These are phyloP conservation scores for Engraulis encrasicolus DNA, from an alignment of 2,113 vertebrate genomes.

Conservation along the genomic window DNA sequence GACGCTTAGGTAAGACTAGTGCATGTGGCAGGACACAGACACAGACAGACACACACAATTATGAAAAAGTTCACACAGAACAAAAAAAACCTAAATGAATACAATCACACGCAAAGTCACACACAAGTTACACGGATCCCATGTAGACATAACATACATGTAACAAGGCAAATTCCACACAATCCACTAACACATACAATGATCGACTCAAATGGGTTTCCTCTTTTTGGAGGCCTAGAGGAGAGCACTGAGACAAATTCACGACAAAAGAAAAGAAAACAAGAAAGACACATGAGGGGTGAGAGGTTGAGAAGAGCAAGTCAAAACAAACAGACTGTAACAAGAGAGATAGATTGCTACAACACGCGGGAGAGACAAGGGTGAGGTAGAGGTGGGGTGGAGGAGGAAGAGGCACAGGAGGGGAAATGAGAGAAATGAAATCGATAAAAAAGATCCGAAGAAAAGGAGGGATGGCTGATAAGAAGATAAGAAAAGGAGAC, in stretches of 20 bases:
- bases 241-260: background rate
- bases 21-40: background rate
- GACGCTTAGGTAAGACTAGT: background rate
- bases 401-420: background rate
- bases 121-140: background rate
- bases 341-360: background rate
- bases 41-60: slow-evolving; percentile 1
- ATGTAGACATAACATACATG: no score
- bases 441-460: no score
- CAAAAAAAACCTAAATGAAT: no score
- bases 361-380: background rate
- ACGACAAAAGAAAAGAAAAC: no score
- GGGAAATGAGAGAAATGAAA: background rate
- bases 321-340: background rate
- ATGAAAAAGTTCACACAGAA: no score
- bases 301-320: background rate
- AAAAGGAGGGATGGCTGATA: no score
- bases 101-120: background rate
- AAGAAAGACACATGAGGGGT: background rate
- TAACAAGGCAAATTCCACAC: no score
- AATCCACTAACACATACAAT: background rate
- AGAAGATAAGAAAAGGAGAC: no score
- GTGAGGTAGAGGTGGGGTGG: background rate
- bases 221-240: background rate
- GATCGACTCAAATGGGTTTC: no score